A percentile compares a stretch with the other conserved stretches of the same genome.
Evolutionary conservation across 37 sponge, comb jelly and placozoan genomes (phyloP).

Genomic region (Haliclona indistincta): DNA sequence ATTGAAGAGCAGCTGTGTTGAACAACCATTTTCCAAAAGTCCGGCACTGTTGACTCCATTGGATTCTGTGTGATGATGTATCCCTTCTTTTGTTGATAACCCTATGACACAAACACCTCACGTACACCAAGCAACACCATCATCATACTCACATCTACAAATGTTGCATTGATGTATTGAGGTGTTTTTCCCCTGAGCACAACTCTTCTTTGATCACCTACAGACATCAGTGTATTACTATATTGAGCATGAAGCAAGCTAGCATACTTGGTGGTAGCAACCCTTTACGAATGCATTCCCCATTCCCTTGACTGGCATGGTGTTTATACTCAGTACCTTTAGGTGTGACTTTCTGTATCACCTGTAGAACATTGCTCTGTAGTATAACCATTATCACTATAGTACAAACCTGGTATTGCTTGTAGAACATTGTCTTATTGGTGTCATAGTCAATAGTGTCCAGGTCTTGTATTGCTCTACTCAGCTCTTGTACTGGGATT

Average conservation of each 20-base stretch:
- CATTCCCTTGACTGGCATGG: background rate
- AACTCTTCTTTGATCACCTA: conserved; percentile 1
- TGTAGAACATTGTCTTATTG: background rate
- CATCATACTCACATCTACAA: conserved; percentile 38
- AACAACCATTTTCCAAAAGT: conserved; percentile 64
- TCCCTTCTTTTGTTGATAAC: conserved; percentile 52
- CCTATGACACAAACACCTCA: conserved; percentile 13
- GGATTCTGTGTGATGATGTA: conserved; percentile 58
- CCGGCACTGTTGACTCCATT: conserved; percentile 16
- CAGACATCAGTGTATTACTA: background rate
- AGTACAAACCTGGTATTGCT: background rate
- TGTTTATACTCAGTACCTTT: background rate
- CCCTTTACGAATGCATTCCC: background rate
- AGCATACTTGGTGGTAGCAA: background rate
- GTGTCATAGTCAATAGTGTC: background rate
- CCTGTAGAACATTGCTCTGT: background rate
- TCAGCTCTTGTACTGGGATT: conserved; percentile 5
- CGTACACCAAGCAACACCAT: background rate
- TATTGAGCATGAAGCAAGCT: background rate
- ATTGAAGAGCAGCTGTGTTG: conserved; percentile 39
- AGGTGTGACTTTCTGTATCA: conserved; percentile 3
- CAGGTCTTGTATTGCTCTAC: background rate
- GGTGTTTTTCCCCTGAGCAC: background rate
- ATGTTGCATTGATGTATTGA: conserved; percentile 52
- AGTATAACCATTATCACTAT: background rate